phyloP scores from a whole-genome alignment of 2,888 invertebrate genomes.

The Rhagophthalmus giganteus region DNA sequence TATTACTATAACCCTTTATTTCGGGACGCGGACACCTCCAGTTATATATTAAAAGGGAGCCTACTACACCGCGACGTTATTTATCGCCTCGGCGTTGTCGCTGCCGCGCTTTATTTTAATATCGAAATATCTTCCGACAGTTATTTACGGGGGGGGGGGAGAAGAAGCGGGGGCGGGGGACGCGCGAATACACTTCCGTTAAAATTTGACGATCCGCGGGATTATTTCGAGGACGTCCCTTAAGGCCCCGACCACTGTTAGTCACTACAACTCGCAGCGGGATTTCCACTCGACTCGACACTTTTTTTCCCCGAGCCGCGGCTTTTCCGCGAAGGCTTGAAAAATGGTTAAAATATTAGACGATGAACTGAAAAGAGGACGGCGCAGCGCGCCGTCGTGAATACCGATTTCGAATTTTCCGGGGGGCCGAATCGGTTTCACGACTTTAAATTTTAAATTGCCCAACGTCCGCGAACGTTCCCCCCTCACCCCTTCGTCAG shows the following conservation, averaged over 20 bases:
- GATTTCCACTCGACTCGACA: not conserved
- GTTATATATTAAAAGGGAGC: constrained; percentile 14
- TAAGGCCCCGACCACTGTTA: not conserved
- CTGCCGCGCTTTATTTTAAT: not conserved
- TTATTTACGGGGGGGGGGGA: too few relatives aligned
- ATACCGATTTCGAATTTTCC: too few relatives aligned
- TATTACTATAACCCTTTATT: constrained; percentile 20
- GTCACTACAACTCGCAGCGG: not conserved
- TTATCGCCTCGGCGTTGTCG: constrained; percentile 7
- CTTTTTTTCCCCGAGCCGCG: not conserved
- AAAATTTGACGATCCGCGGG: too few relatives aligned
- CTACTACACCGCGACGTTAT: constrained; percentile 5
- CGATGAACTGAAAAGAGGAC: not conserved
- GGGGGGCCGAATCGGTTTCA: too few relatives aligned
- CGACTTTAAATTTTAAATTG: too few relatives aligned
- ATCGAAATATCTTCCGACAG: too few relatives aligned
- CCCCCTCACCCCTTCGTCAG: too few relatives aligned
- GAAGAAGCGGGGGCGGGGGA: too few relatives aligned
- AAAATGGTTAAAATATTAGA: not conserved
- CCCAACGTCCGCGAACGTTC: too few relatives aligned
- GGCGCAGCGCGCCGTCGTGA: too few relatives aligned
- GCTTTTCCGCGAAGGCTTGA: not conserved
- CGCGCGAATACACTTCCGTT: too few relatives aligned
- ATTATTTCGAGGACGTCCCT: too few relatives aligned
- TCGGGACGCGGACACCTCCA: constrained; percentile 7